Evolutionary conservation across 2,113 vertebrate genomes (phyloP).

Genomic region (Desmodus rotundus): DNA sequence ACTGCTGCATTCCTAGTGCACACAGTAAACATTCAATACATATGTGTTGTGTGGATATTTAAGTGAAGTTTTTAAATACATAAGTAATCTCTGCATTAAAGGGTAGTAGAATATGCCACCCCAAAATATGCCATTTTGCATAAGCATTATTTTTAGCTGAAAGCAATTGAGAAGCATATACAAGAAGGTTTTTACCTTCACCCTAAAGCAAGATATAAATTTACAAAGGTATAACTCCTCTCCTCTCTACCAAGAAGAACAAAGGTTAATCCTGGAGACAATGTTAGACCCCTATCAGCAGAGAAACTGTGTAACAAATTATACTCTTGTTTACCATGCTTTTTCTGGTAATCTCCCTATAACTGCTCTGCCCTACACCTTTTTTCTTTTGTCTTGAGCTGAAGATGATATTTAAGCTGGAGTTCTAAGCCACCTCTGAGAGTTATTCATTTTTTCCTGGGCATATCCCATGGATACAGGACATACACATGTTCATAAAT

Average conservation of each 20-base stretch:
- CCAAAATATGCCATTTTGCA: background rate
- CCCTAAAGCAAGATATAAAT: background rate
- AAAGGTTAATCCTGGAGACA: background rate
- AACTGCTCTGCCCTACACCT: background rate
- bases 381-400: background rate
- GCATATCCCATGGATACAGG: background rate
- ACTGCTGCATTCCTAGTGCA: background rate
- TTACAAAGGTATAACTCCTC: background rate
- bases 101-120: background rate
- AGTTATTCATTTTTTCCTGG: background rate
- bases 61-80: background rate
- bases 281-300: background rate
- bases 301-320: background rate
- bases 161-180: background rate
- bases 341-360: background rate
- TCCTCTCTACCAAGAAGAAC: background rate
- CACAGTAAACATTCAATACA: background rate
- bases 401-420: constrained; percentile 13
- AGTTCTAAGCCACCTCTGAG: background rate
- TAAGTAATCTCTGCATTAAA: background rate
- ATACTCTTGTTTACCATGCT: background rate
- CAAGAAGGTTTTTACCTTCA: background rate
- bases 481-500: background rate
- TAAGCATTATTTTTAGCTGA: background rate
- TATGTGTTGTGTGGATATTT: background rate